A percentile compares a stretch with the other conserved stretches of the same genome.
These are phyloP conservation scores for Zingel zingel DNA, from an alignment of 2,113 vertebrate genomes.

Conservation along the genomic window DNA sequence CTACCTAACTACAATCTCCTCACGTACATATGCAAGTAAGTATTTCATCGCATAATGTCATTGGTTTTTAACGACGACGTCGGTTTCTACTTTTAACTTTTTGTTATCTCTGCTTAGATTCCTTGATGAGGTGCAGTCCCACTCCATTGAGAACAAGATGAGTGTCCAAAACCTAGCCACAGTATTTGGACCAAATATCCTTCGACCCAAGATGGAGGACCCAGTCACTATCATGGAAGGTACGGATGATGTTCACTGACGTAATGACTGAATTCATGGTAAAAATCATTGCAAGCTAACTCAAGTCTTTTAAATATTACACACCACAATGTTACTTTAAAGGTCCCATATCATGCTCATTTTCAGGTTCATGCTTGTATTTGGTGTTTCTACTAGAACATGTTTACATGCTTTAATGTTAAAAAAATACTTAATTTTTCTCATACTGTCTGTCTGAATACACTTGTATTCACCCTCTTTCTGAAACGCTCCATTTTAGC, in stretches of 20 bases:
- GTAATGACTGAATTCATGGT: background rate
- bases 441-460: too few species aligned
- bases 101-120: slow-evolving; percentile 83
- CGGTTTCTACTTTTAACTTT: background rate
- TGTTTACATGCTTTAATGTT: too few species aligned
- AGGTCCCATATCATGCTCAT: too few species aligned
- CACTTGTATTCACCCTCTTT: too few species aligned
- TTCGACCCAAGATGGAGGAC: slow-evolving; percentile 94
- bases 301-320: background rate
- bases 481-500: too few species aligned
- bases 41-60: background rate
- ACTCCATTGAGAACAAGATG: slow-evolving; percentile 95
- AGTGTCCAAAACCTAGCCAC: slow-evolving; percentile 97
- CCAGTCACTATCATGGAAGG: slow-evolving; percentile 97
- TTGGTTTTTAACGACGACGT: background rate
- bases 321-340: background rate
- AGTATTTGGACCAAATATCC: slow-evolving; percentile 97
- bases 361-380: too few species aligned
- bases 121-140: slow-evolving; percentile 96
- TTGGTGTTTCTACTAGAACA: too few species aligned
- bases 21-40: slow-evolving; percentile 98
- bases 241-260: slow-evolving; percentile 48
- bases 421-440: too few species aligned
- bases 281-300: background rate
- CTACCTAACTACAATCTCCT: slow-evolving; percentile 96